A percentile compares a stretch with the other conserved stretches of the same genome.
Conservation (phyloP, 2,797 vertebrate species). For the Eurystomus glaucurus region DNA sequence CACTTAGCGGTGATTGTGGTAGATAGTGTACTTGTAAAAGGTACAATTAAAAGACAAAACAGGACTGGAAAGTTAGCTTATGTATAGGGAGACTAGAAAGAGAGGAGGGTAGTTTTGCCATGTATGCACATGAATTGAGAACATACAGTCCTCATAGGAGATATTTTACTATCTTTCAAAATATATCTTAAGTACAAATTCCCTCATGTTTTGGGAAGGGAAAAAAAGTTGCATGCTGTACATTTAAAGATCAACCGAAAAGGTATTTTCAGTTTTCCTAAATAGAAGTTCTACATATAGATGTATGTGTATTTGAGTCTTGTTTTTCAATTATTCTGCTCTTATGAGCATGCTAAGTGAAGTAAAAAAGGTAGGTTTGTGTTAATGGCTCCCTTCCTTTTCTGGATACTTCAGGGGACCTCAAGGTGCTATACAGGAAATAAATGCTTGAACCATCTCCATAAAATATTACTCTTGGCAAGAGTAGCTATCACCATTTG, state of each 20-base stretch:
- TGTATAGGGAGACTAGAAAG: neutral
- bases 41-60: neutral
- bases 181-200: neutral
- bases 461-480: neutral
- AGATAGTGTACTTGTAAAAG: neutral
- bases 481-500: neutral
- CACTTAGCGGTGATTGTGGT: neutral
- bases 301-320: neutral
- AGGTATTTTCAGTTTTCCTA: neutral
- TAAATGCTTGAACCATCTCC: neutral
- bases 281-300: neutral
- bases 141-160: neutral
- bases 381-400: neutral
- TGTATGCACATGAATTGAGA: neutral
- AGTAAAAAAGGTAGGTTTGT: neutral
- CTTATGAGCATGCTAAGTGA: fast-evolving
- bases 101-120: neutral
- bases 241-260: neutral
- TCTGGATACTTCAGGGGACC: neutral
- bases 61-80: neutral
- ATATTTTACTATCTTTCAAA: neutral
- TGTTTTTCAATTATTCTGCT: neutral
- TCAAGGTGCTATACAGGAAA: neutral
- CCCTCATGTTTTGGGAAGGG: fast-evolving
- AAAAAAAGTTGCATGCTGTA: neutral